A percentile compares a stretch with the other conserved stretches of the same genome.
Evolutionary conservation across 1,140 invertebrate genomes (phyloP).

Genomic region (Euborellia annulipes): DNA sequence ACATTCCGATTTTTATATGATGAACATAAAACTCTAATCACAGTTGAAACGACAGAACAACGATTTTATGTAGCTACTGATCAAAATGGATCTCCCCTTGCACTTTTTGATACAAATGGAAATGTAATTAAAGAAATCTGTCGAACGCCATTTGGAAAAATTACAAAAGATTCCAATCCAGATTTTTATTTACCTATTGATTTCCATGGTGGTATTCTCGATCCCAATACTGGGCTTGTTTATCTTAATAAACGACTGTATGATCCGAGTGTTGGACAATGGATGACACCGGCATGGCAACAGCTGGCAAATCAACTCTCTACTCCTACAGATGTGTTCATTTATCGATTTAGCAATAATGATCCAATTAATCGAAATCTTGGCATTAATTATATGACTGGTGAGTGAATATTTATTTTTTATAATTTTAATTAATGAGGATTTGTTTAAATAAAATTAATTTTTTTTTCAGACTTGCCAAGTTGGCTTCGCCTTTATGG

Average conservation of each 20-base stretch:
- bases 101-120: slow-evolving; percentile 78
- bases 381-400: slow-evolving; percentile 61
- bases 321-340: slow-evolving; percentile 74
- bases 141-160: slow-evolving; percentile 77
- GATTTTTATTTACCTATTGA: slow-evolving; percentile 81
- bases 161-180: slow-evolving; percentile 78
- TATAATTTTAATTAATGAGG: no score
- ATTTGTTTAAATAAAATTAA: neutral
- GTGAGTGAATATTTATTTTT: slow-evolving; percentile 17
- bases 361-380: slow-evolving; percentile 70
- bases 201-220: slow-evolving; percentile 86
- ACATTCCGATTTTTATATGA: slow-evolving; percentile 81
- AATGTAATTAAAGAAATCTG: slow-evolving; percentile 81
- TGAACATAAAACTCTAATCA: slow-evolving; percentile 61
- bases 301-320: slow-evolving; percentile 62
- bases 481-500: slow-evolving; percentile 79
- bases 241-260: slow-evolving; percentile 74
- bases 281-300: slow-evolving; percentile 88
- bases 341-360: slow-evolving; percentile 81
- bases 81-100: slow-evolving; percentile 80
- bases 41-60: slow-evolving; percentile 63
- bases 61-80: slow-evolving; percentile 82
- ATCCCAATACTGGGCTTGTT: slow-evolving; percentile 68
- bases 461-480: slow-evolving; percentile 41
- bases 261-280: slow-evolving; percentile 82